Base-by-base conservation (phyloP, 1,140 invertebrate genomes). In the Pseudomyrmex cubaensis region DNA sequence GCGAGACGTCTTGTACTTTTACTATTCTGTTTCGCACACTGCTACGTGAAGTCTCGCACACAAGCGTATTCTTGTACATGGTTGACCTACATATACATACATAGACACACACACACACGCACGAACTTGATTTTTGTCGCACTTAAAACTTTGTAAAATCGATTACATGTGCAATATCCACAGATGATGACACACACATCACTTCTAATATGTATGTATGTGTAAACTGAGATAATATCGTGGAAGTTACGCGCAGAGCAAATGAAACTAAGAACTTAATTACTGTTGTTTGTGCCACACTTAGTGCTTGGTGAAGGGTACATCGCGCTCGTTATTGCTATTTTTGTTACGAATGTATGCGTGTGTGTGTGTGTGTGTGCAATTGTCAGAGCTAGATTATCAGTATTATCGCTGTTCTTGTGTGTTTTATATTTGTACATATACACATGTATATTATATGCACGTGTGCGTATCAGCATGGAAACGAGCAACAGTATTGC, bases 221-320 rank as follows among this genome's bases (percentile, higher is more conserved):
- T 35, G 5, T 35, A 35, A 35, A 67, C 44, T 69, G 35, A 64
- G 52, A 69, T 66, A 13, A 56, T 44, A n/a, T n/a, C 44, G 50
- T 46, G 25, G 9, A 48, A 69, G 13, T 78, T 35, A 77, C 13
- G 20, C 64, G 48, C 63, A n/a, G 46, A 69, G 48, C 10, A n/a
- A 59, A 44, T 13, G 44, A 50, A 48, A 69, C 25, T 44, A 35
- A 54, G 25, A 13, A 22, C 50, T 56, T 63, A 75, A 59, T 82
- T 64, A 59, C 52, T 59, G 82, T 66, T 83, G 86, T 89, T 87
- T 83, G 84, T 56, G 35, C 35, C 35, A 35, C 35, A 35, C 35
- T 35, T 35, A 20, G 62, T 77, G 83, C 87, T 90, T 89, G 90
- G 89, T 90, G 89, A 75, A 89, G 89, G 90, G 75, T 85, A 87